Base-by-base conservation (phyloP, 2,797 vertebrate species). In the Pantherophis alleghaniensis region DNA sequence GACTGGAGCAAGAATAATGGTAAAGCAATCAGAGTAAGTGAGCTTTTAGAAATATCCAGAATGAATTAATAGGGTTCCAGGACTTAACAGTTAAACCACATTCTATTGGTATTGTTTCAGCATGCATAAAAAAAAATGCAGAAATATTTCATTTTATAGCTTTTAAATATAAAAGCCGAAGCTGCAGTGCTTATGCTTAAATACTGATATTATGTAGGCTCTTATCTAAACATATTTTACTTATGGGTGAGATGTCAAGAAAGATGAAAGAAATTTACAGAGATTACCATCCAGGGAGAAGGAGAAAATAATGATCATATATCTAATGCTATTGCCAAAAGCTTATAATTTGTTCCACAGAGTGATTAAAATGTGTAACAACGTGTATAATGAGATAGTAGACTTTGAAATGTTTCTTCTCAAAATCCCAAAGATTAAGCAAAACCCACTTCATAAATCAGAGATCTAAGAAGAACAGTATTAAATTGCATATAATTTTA, bases 31-130 rank as follows among this genome's bases (percentile, higher is more conserved):
- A 90, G n/a, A 92, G 5, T 88, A 74, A 89, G 53, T 93, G 1
- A 87, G 89, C 94, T 96, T 95, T 94, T 63, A 92, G 91, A 94
- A 61, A 90, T 93, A 94, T 90, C 86, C 53, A 90, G 96, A 94
- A 93, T 86, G 18, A 95, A 93, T 93, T 94, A 94, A 93, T 93
- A n/a, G 7, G 5, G 87, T 14, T 93, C 90, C 87, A 95, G 61
- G 37, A 93, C 53, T 93, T 90, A 93, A 94, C 94, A 96, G 94
- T 95, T 95, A 96, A 96, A 9, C 91, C 61, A 90, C 94, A 95
- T 57, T 63, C 92, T 94, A 90, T 92, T 94, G 57, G 1, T 88
- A 16, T 57, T 95, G 51, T 94, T 94, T 28, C 86, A 94, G 14
- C 3, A 57, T 14, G 3, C 92, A 66, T 47, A 14, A 93, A n/a